These are phyloP conservation scores for Diarsia rubi DNA, from an alignment of 2,888 invertebrate genomes.

Conservation along the genomic window DNA sequence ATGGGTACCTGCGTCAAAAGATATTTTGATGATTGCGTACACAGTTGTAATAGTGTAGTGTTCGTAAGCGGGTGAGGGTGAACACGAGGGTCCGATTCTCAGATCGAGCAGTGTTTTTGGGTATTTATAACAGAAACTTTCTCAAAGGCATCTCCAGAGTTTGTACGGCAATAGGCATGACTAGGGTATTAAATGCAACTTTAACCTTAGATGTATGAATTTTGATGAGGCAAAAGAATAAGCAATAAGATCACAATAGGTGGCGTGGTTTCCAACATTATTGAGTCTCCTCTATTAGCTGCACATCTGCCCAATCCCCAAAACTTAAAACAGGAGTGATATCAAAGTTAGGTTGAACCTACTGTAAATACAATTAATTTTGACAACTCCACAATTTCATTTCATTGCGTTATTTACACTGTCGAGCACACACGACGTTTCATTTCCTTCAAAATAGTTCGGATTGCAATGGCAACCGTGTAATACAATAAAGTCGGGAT, in stretches of 20 bases:
- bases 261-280: not conserved
- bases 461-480: not conserved
- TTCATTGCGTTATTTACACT: not conserved
- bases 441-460: not conserved
- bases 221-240: no score
- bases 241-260: no score
- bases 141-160: not conserved
- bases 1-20: no score
- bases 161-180: not conserved
- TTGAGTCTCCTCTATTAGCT: not conserved
- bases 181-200: not conserved
- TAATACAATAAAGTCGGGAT: not conserved
- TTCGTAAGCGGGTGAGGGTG: not conserved
- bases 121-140: not conserved
- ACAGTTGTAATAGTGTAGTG: no score
- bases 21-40: no score
- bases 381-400: not conserved
- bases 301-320: not conserved
- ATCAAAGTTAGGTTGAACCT: not conserved
- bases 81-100: not conserved
- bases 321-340: not conserved
- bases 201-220: not conserved
- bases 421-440: not conserved
- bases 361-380: not conserved
- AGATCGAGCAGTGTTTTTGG: not conserved